phyloP scores from a whole-genome alignment of 2,888 invertebrate species.

The Lepeophtheirus nordmannii region DNA sequence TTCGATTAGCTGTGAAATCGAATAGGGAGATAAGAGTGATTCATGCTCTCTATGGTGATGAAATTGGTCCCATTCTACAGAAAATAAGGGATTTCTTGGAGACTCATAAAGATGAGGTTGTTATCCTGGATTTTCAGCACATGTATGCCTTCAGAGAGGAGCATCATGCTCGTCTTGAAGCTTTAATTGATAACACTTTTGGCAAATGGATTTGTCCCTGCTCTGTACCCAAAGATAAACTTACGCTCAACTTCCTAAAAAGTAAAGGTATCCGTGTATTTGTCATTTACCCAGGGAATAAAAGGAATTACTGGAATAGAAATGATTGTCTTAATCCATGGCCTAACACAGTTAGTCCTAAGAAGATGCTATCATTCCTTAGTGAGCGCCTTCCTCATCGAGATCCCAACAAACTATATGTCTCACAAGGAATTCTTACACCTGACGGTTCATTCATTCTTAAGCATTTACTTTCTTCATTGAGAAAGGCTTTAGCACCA shows the following conservation, averaged over 20 bases:
- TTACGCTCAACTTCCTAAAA: neutral
- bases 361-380: neutral
- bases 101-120: neutral
- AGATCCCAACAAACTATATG: neutral
- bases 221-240: neutral
- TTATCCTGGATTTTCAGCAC: conserved; percentile 12
- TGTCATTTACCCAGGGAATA: neutral
- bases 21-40: neutral
- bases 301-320: neutral
- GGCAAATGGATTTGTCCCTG: neutral
- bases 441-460: neutral
- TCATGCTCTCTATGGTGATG: conserved; percentile 5
- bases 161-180: neutral
- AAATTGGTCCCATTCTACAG: neutral
- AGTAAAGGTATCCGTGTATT: neutral
- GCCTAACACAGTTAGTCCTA: conserved; percentile 4
- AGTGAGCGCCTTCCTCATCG: neutral
- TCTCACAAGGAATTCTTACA: conserved; percentile 15
- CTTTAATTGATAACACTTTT: neutral
- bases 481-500: conserved; percentile 1
- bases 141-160: neutral
- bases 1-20: neutral
- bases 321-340: neutral
- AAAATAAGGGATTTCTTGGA: neutral
- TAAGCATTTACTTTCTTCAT: neutral